Conservation (phyloP, 2,113 vertebrate genomes). For the Pedionomus torquatus region DNA sequence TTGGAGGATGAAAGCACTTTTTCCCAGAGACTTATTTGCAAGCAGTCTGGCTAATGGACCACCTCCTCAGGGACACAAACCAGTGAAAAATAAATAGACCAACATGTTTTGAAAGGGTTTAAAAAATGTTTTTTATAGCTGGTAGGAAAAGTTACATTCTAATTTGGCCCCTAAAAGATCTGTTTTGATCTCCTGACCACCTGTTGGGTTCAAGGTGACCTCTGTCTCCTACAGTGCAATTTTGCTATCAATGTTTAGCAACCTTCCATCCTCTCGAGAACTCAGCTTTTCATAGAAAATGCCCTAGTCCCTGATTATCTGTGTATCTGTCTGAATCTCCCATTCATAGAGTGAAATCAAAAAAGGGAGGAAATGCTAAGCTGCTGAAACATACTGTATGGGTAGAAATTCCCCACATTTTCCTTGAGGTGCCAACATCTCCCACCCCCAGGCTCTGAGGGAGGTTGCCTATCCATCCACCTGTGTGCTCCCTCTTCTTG, state of each 20-base stretch:
- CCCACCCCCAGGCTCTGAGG: not conserved
- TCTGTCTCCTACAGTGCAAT: not conserved
- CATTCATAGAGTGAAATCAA: not conserved
- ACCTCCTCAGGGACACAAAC: rapidly evolving
- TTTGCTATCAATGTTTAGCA: not conserved
- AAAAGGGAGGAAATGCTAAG: not conserved
- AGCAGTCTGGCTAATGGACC: not conserved
- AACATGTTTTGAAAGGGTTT: not conserved
- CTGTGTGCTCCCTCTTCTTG: not conserved
- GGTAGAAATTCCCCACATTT: not conserved
- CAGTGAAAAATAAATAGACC: not conserved
- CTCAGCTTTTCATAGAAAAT: not conserved
- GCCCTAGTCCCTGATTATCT: not conserved
- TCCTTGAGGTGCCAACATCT: not conserved
- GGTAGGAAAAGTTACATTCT: not conserved
- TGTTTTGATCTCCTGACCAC: not conserved
- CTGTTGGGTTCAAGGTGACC: not conserved
- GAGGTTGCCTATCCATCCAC: not conserved
- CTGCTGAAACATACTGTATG: not conserved
- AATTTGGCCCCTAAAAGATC: not conserved
- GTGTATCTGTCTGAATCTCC: not conserved
- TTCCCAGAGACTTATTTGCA: not conserved
- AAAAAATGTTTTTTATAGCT: not conserved
- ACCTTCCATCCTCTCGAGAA: not conserved
- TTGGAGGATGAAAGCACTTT: not conserved